Conservation (phyloP, 2,113 vertebrate species). For the Malurus melanocephalus region DNA sequence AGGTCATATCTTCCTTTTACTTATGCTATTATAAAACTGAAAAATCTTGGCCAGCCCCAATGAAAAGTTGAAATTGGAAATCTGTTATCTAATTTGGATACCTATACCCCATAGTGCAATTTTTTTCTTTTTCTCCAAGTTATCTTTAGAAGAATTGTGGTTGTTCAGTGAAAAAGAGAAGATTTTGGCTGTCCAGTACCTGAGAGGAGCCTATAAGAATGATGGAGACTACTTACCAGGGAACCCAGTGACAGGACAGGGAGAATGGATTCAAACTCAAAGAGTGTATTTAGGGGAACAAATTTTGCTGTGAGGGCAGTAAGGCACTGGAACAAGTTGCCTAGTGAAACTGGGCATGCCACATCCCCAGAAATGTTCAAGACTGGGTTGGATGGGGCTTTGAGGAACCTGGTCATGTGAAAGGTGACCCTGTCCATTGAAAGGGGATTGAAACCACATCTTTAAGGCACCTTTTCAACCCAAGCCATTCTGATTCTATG, state of each 20-base stretch:
- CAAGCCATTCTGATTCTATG: neutral
- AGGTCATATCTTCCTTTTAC: neutral
- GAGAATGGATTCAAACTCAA: neutral
- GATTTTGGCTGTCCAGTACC: neutral
- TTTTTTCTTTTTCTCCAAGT: neutral
- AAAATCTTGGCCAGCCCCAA: neutral
- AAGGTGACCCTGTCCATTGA: neutral
- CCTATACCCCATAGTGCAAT: neutral
- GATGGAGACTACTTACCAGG: neutral
- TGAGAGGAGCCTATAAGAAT: neutral
- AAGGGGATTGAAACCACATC: neutral
- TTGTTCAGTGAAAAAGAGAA: neutral
- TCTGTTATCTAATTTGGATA: neutral
- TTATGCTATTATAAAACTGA: neutral
- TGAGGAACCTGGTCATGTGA: neutral
- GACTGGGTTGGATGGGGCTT: neutral
- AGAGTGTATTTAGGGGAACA: neutral
- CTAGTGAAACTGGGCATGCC: neutral
- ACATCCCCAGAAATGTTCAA: neutral
- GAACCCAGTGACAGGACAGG: neutral
- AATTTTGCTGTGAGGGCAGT: neutral
- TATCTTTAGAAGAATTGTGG: neutral
- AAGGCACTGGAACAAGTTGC: neutral
- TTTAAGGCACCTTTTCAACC: neutral
- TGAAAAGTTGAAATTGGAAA: neutral